Conservation (phyloP, 2,797 vertebrate genomes). For the Brotogeris chrysoptera region DNA sequence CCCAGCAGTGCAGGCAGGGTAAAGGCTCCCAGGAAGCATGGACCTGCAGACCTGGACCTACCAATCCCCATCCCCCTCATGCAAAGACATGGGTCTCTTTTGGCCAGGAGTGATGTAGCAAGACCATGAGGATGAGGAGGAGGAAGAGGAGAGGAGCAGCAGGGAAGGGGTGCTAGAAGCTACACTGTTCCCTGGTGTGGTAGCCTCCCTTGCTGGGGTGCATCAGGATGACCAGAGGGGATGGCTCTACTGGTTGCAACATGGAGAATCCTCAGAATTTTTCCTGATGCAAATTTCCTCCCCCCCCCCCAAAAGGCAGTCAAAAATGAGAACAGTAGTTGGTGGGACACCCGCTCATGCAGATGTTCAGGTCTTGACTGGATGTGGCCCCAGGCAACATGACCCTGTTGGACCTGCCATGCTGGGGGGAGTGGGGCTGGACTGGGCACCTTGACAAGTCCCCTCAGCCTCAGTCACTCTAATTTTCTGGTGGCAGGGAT, state of each 20-base stretch:
- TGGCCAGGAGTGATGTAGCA: background rate
- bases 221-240: background rate
- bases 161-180: background rate
- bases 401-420: fast-evolving
- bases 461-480: background rate
- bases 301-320: fast-evolving
- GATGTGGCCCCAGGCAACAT: too few species aligned
- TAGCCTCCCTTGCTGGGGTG: background rate
- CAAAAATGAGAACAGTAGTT: fast-evolving
- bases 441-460: background rate
- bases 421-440: background rate
- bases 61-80: too few species aligned
- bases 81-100: fast-evolving
- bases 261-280: fast-evolving
- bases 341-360: background rate
- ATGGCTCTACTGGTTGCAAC: background rate
- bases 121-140: background rate
- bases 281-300: background rate
- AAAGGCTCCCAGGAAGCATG: fast-evolving
- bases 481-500: background rate
- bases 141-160: background rate
- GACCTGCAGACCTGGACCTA: background rate
- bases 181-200: fast-evolving
- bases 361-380: background rate
- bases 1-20: background rate